Evolutionary conservation across 2,113 vertebrate genomes (phyloP).

Genomic region (Rhabdomys dilectus): DNA sequence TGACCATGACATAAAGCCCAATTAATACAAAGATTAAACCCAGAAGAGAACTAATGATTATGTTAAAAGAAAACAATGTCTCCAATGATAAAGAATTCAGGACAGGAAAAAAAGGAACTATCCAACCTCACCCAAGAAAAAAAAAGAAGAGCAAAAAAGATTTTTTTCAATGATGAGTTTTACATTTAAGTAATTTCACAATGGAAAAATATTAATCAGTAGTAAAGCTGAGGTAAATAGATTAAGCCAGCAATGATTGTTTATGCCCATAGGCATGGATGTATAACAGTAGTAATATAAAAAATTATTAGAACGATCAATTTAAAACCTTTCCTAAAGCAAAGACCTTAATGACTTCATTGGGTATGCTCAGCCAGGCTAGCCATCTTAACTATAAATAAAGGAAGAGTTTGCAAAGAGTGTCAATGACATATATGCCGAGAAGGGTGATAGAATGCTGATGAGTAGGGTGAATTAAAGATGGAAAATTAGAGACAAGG

Average conservation of each 20-base stretch:
- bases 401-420: not conserved
- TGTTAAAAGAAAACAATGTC: not conserved
- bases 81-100: not conserved
- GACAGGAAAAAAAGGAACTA: not conserved
- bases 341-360: slow-evolving; percentile 15
- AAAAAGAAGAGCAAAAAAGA: not conserved
- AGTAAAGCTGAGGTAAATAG: not conserved
- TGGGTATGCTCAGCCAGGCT: not conserved
- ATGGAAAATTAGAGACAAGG: not conserved
- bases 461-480: not conserved
- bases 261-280: not conserved
- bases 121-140: not conserved
- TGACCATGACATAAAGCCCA: not conserved
- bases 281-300: not conserved
- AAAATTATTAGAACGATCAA: not conserved
- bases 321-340: not conserved
- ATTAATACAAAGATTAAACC: not conserved
- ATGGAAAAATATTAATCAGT: not conserved
- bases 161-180: slow-evolving; percentile 9
- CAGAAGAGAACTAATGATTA: not conserved
- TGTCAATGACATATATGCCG: not conserved
- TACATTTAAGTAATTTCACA: slow-evolving; percentile 12
- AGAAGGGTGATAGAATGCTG: not conserved
- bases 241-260: not conserved
- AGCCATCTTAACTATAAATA: not conserved